Conservation (phyloP, 2,797 vertebrate genomes). For the Eulemur rubriventer region DNA sequence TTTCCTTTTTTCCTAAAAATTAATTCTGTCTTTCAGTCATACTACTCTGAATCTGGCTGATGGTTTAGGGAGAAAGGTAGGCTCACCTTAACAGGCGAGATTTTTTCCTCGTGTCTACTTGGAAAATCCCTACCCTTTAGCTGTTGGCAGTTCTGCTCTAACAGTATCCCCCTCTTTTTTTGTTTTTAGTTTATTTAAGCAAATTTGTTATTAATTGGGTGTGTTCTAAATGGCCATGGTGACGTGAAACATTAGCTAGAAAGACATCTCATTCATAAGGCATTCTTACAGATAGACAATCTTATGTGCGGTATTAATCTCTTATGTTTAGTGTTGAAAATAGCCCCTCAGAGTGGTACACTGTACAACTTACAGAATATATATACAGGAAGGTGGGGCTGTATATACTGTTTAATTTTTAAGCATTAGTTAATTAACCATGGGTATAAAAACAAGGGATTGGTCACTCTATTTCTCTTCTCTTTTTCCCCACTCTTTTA, state of each 20-base stretch:
- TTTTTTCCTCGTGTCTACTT: neutral
- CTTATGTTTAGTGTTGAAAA: neutral
- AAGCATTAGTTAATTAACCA: neutral
- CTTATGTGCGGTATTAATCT: neutral
- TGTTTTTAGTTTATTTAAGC: neutral
- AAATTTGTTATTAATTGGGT: neutral
- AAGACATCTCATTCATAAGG: neutral
- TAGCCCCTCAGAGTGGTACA: neutral
- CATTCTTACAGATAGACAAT: neutral
- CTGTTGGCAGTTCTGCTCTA: neutral
- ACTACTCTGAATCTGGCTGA: neutral
- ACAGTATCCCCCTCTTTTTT: neutral
- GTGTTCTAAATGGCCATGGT: neutral
- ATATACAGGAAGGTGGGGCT: neutral
- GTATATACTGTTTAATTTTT: neutral
- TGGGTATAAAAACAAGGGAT: neutral
- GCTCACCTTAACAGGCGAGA: neutral
- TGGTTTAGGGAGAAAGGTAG: neutral
- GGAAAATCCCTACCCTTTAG: neutral
- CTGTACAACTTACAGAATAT: neutral
- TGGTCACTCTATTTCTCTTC: neutral
- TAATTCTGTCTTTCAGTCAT: neutral
- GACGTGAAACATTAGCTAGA: neutral
- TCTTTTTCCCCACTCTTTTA: neutral
- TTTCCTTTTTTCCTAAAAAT: neutral